A percentile compares a stretch with the other conserved stretches of the same genome.
phyloP scores from a whole-genome alignment of 2,113 vertebrate genomes.

The Labeo catla region DNA sequence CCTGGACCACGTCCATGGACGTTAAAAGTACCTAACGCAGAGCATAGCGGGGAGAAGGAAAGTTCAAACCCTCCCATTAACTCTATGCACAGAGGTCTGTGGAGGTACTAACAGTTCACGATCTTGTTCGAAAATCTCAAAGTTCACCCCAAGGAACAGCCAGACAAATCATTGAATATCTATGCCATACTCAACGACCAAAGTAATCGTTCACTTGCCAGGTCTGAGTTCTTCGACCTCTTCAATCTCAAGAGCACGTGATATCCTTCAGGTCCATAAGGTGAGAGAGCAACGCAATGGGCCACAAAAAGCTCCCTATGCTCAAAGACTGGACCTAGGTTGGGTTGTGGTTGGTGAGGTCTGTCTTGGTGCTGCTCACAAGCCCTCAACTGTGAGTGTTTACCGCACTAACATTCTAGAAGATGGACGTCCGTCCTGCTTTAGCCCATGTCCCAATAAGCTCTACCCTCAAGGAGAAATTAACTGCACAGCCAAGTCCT shows the following conservation, averaged over 20 bases:
- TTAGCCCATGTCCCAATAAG: neutral
- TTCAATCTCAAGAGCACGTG: slow-evolving; percentile 22
- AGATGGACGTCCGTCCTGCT: neutral
- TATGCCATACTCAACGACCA: slow-evolving; percentile 17
- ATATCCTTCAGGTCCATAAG: neutral
- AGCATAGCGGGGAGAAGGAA: slow-evolving; percentile 17
- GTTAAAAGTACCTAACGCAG: neutral
- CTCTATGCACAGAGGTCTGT: slow-evolving; percentile 24
- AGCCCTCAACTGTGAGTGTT: neutral
- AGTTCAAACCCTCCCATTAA: neutral
- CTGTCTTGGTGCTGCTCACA: neutral
- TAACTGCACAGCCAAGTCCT: neutral
- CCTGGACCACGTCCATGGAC: slow-evolving; percentile 15
- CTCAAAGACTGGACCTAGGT: neutral
- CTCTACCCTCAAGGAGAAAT: neutral
- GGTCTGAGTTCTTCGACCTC: too few relatives aligned
- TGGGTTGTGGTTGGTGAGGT: neutral
- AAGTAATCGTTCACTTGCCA: too few relatives aligned
- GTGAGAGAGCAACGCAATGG: neutral
- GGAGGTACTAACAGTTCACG: neutral
- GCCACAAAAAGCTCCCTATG: too few relatives aligned
- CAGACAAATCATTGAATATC: slow-evolving; percentile 17
- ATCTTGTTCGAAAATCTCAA: slow-evolving; percentile 43
- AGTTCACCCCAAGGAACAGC: slow-evolving; percentile 16
- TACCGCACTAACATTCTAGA: neutral